A percentile compares a stretch with the other conserved stretches of the same genome.
Conservation (phyloP, 1,140 invertebrate genomes). For the Drosophila neocordata region DNA sequence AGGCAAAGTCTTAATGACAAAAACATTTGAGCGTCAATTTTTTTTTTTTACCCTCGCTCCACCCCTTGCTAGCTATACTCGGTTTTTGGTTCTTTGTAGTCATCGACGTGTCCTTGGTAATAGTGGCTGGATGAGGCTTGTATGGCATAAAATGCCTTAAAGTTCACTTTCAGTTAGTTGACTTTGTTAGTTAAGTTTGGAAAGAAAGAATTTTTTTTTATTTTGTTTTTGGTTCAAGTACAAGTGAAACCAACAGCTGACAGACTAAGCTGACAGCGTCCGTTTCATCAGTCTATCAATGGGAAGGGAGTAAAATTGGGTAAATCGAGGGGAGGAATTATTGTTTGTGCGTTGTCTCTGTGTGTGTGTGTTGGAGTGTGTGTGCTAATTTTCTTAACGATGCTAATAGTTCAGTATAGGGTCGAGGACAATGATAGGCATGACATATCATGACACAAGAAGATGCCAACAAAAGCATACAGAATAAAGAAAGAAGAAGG, state of each 20-base stretch:
- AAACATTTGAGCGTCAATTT: slow-evolving; percentile 68
- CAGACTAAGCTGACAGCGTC: not conserved
- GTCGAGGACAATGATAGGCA: slow-evolving; percentile 28
- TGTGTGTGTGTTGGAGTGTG: slow-evolving; percentile 11
- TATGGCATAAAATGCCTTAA: slow-evolving; percentile 19
- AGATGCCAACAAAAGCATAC: slow-evolving; percentile 1
- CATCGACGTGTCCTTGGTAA: slow-evolving; percentile 20
- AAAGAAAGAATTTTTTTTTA: too few species aligned
- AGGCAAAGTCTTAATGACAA: slow-evolving; percentile 75
- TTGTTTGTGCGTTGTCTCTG: not conserved
- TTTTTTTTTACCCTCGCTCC: slow-evolving; percentile 32
- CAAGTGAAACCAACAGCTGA: too few species aligned
- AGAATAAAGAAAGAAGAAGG: not conserved
- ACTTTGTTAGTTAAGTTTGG: not conserved
- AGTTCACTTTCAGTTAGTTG: not conserved
- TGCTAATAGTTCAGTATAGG: slow-evolving; percentile 57
- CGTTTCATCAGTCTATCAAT: not conserved
- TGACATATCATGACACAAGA: slow-evolving; percentile 35
- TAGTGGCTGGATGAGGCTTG: not conserved
- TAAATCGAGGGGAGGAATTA: slow-evolving; percentile 5
- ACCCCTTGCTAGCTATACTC: slow-evolving; percentile 23
- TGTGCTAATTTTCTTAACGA: slow-evolving; percentile 59
- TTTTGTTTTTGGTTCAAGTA: too few species aligned
- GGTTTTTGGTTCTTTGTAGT: slow-evolving; percentile 1
- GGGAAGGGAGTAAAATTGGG: slow-evolving; percentile 34